Evolutionary conservation across 2,888 invertebrate species (phyloP), one percentile per base, ranked within the genome.

Genomic region (Aspidiotus destructor): DNA sequence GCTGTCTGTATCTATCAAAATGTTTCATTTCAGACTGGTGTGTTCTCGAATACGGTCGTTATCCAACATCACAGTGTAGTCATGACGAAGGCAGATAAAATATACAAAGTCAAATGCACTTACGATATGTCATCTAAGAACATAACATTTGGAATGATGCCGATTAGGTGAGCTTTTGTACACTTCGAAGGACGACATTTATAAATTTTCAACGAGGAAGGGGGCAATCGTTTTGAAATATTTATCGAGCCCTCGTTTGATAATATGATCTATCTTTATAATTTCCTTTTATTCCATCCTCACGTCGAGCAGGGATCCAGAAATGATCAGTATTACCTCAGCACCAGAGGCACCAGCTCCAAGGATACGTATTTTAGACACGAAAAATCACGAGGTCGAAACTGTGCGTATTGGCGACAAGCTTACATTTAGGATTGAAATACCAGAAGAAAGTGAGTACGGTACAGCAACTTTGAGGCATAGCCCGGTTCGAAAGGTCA

Each of bases 101-200:
- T 94, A 77, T 94, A 94, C 83, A 94, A 93, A 81, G 92, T 94
- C 70, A 92, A 94, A 77, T 94, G 94, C 77, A 94, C 94, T 8
- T 94, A 94, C 79, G 94, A 94, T 78, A 94, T 94, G 89, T 91
- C 92, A 73, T 92, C 94, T 17, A 92, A 92, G 82, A 94, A 94
- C 79, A 92, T 94, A 74, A 93, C 94, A 48, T 94, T 94, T 81
- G 94, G 94, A 81, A 93, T 94, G 93, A 92, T 93, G 88, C 94
- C 94, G 72, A 92, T 94, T 79, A 87, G 89, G 87, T 87, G 77
- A 77, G 11, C n/a, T n/a, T 44, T 44, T 3, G 48, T 48, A 48
- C 10, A 13, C 28, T 28, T 5, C 2, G 28, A 28, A 28, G 28
- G 28, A 28, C 28, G 28, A 28, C 5, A 28, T 3, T 28, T 28